These are phyloP conservation scores for Rhizomys pruinosus DNA, from an alignment of 2,113 vertebrate genomes.

Conservation along the genomic window DNA sequence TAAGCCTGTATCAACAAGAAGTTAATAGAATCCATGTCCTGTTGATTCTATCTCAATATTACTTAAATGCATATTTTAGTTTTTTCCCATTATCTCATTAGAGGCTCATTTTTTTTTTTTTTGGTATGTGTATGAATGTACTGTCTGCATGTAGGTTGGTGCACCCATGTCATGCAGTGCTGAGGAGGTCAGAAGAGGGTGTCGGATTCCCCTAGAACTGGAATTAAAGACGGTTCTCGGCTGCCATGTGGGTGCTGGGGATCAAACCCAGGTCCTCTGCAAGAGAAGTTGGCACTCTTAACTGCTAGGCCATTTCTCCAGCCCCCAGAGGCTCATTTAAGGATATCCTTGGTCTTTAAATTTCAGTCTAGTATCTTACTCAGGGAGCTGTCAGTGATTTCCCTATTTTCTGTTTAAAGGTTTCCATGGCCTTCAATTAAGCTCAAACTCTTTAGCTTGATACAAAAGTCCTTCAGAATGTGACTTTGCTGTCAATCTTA, in stretches of 20 bases:
- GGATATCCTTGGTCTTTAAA: conserved; percentile 12
- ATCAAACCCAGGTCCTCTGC: too few species aligned
- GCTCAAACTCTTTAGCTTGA: conserved; percentile 1
- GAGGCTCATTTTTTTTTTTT: too few species aligned
- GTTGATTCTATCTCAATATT: neutral
- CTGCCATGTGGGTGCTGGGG: too few species aligned
- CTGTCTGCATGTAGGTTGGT: too few species aligned
- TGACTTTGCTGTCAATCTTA: neutral
- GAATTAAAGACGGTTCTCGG: too few species aligned
- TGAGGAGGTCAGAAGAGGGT: too few species aligned
- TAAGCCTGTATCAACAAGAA: neutral
- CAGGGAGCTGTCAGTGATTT: neutral
- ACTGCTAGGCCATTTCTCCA: too few species aligned
- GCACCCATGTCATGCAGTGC: too few species aligned
- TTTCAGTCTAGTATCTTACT: neutral
- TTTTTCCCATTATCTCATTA: conserved; percentile 55
- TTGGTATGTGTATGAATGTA: too few species aligned
- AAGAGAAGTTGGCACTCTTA: too few species aligned
- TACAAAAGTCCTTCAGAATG: neutral
- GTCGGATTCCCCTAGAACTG: too few species aligned
- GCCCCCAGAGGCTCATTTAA: conserved; percentile 17
- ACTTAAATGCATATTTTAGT: conserved; percentile 38
- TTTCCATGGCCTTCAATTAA: neutral
- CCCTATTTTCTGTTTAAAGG: conserved; percentile 13
- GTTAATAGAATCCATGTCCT: conserved; percentile 5